phyloP scores from a whole-genome alignment of 2,888 invertebrate species.

The Allygus modestus region DNA sequence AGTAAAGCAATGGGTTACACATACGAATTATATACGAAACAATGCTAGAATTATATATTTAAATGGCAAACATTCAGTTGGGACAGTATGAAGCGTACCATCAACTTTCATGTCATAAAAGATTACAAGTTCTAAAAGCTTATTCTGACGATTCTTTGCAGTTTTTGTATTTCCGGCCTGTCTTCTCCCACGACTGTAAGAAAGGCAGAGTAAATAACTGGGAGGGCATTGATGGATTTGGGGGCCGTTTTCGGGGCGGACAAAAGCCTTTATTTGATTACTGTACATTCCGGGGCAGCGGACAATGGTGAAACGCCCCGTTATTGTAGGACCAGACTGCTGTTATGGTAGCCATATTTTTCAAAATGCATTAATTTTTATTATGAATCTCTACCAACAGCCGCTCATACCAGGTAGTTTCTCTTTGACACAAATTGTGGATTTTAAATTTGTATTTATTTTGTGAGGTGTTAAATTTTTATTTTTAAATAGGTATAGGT shows the following conservation, averaged over 20 bases:
- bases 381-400: not conserved
- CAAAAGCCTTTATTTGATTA: constrained; percentile 56
- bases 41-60: no score
- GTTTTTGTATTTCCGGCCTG: not conserved
- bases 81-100: no score
- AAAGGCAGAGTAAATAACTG: constrained; percentile 45
- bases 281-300: constrained; percentile 39
- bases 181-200: constrained; percentile 3
- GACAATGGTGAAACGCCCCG: constrained; percentile 8
- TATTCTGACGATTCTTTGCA: not conserved
- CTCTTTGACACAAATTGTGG: no score
- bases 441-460: no score
- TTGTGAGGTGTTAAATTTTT: no score
- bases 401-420: no score
- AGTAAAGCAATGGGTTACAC: no score
- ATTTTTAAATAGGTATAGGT: no score
- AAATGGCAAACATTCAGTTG: no score
- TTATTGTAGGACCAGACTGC: constrained; percentile 17
- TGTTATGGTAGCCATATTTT: constrained; percentile 7
- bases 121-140: no score
- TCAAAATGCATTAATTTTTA: not conserved
- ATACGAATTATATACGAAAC: no score
- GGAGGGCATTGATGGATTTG: constrained; percentile 53
- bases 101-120: no score
- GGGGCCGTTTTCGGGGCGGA: constrained; percentile 14